Conservation (phyloP, 2,113 vertebrate species). For the Gasterosteus nipponicus region DNA sequence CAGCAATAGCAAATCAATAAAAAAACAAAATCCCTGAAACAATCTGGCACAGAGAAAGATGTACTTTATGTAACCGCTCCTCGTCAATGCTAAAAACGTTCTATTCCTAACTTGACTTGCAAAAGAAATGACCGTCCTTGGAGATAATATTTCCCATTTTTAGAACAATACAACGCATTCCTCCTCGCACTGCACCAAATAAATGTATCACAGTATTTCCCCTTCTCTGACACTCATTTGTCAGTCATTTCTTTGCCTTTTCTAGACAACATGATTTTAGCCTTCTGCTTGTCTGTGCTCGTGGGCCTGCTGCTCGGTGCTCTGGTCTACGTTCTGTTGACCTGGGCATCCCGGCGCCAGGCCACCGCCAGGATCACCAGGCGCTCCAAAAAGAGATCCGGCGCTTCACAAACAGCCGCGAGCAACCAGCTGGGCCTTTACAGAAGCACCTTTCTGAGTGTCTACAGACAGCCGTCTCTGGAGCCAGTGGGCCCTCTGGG, state of each 20-base stretch:
- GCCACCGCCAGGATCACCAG: slow-evolving; percentile 90
- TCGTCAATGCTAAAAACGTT: slow-evolving; percentile 3
- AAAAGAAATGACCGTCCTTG: slow-evolving; percentile 31
- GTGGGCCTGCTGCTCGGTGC: slow-evolving; percentile 91
- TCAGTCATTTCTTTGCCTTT: slow-evolving; percentile 31
- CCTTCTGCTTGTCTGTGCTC: slow-evolving; percentile 91
- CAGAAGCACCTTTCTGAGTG: slow-evolving; percentile 88
- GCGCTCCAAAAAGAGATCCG: slow-evolving; percentile 75
- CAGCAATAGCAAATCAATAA: slow-evolving; percentile 63
- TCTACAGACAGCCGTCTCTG: slow-evolving; percentile 90
- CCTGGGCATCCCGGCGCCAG: slow-evolving; percentile 87
- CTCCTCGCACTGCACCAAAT: neutral
- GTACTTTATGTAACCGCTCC: neutral
- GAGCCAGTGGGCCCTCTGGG: slow-evolving; percentile 90
- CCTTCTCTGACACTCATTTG: slow-evolving; percentile 24
- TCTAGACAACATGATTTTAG: slow-evolving; percentile 89
- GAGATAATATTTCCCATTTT: slow-evolving; percentile 23
- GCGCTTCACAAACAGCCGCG: slow-evolving; percentile 60
- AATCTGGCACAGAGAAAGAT: slow-evolving; percentile 18
- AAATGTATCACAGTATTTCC: slow-evolving; percentile 18
- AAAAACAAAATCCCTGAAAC: slow-evolving; percentile 18
- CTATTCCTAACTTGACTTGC: slow-evolving; percentile 13
- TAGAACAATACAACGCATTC: slow-evolving; percentile 20
- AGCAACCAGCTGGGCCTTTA: slow-evolving; percentile 85
- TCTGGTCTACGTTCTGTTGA: slow-evolving; percentile 86